A percentile compares a stretch with the other conserved stretches of the same genome.
Conservation (phyloP, 2,888 invertebrate genomes). For the Lasioglossum oenotherae region DNA sequence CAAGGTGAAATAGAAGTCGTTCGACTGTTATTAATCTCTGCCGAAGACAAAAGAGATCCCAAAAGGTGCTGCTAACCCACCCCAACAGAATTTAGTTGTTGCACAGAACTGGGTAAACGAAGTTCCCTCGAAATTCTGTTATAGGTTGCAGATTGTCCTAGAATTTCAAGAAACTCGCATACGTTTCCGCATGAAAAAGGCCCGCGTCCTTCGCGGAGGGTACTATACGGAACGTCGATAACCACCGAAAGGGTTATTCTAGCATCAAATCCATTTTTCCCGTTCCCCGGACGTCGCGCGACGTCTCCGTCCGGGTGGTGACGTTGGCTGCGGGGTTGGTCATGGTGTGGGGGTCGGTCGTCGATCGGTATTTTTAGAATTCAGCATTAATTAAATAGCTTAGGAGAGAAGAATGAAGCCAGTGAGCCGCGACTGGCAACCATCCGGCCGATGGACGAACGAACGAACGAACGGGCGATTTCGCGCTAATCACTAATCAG, state of each 20-base stretch:
- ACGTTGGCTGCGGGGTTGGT: conserved; percentile 47
- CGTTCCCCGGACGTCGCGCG: conserved; percentile 22
- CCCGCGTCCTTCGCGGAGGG: not conserved
- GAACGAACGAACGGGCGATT: conserved; percentile 69
- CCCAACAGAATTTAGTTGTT: not conserved
- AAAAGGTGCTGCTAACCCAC: not conserved
- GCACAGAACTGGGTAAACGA: no score
- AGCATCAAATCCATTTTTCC: conserved; percentile 54
- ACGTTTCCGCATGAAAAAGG: not conserved
- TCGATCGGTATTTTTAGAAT: conserved; percentile 72
- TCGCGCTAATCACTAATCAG: conserved; percentile 78
- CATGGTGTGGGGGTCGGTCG: conserved; percentile 29
- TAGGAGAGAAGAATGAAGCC: conserved; percentile 74
- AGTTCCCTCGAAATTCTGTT: not conserved
- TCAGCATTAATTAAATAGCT: conserved; percentile 74
- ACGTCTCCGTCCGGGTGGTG: conserved; percentile 46
- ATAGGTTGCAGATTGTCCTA: not conserved
- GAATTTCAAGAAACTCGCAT: not conserved
- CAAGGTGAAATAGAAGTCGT: no score
- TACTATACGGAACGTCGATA: not conserved
- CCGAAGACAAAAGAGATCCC: not conserved
- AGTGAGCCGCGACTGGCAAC: conserved; percentile 74
- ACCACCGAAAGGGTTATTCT: conserved; percentile 54
- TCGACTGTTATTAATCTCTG: no score
- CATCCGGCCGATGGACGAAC: conserved; percentile 73